Evolutionary conservation across 2,113 vertebrate species (phyloP).

Genomic region (Urocitellus parryii): DNA sequence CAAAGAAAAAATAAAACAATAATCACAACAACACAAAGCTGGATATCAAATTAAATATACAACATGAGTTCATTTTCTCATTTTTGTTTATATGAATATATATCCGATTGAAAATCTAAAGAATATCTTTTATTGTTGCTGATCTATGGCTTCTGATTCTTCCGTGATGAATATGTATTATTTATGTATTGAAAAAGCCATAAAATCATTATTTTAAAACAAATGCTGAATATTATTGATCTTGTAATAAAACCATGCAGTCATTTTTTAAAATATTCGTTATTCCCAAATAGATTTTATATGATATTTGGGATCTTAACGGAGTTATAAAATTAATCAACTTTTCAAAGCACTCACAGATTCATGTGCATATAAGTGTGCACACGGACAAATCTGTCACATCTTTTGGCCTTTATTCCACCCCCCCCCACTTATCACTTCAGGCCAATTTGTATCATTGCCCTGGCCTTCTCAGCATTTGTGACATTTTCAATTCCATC

Average conservation of each 20-base stretch:
- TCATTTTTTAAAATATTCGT: not conserved
- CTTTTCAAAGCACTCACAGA: not conserved
- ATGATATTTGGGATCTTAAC: not conserved
- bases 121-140: not conserved
- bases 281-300: conserved; percentile 6
- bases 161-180: conserved; percentile 37
- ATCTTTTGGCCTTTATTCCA: conserved; percentile 45
- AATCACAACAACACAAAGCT: not conserved
- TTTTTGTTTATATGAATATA: conserved; percentile 6
- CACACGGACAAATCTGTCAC: not conserved
- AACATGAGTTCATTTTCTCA: conserved; percentile 18
- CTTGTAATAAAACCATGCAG: conserved; percentile 50
- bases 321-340: conserved; percentile 20
- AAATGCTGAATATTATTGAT: conserved; percentile 56
- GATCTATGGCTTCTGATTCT: not conserved
- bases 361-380: rapidly evolving
- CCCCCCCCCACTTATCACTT: conserved; percentile 55
- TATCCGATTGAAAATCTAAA: not conserved
- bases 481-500: conserved; percentile 81
- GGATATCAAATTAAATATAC: conserved; percentile 5
- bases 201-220: conserved; percentile 61
- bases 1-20: not conserved
- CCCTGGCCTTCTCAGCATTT: conserved; percentile 50
- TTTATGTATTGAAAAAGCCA: conserved; percentile 43
- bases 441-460: conserved; percentile 66